Evolutionary conservation across 2,888 invertebrate species (phyloP), one percentile per base, ranked within the genome.

Genomic region (Epinotia ramella): DNA sequence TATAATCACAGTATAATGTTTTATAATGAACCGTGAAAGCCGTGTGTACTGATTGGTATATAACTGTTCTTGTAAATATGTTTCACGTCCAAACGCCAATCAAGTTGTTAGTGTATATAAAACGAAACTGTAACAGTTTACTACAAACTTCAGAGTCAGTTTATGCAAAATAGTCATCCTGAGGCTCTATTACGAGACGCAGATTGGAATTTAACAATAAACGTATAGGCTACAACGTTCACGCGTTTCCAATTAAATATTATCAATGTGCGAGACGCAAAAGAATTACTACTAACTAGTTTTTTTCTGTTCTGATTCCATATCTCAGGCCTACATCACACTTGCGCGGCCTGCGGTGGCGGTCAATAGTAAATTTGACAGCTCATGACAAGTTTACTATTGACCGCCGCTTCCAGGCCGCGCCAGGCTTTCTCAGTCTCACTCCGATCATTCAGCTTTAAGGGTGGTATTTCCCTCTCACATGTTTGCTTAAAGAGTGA

Each of bases 101-200:
- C 60, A 69, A 60, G 44, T 60, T 60, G 46, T 59, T 60, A 59
- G 44, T 69, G 59, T n/a, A 69, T 20, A 67, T 67, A 57, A 69
- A 46, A 46, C 24, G 40, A 59, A 59, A 60, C 46, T 69, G 56
- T 6, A 13, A 33, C 1, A 4, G 56, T 28, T 53, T 53, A 12
- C 20, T 44, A 33, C 57, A 57, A 60, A 33, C 33, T 6, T 33
- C 33, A 33, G 7, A 1, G 33, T 33, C 33, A 33, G 59, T 59
- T 33, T 33, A 66, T 46, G 16, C n/a, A 49, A n/a, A 13, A 24
- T 49, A 33, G 53, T 66, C 40, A 40, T 40, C 40, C 9, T 40
- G 9, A 40, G 9, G 40, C 40, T 40, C 40, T 40, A 40, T 40
- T 40, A 9, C 40, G 40, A 9, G 40, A 1, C 40, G 40, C 40